Evolutionary conservation across 2,888 invertebrate species (phyloP).

Genomic region (Therioaphis trifolii): DNA sequence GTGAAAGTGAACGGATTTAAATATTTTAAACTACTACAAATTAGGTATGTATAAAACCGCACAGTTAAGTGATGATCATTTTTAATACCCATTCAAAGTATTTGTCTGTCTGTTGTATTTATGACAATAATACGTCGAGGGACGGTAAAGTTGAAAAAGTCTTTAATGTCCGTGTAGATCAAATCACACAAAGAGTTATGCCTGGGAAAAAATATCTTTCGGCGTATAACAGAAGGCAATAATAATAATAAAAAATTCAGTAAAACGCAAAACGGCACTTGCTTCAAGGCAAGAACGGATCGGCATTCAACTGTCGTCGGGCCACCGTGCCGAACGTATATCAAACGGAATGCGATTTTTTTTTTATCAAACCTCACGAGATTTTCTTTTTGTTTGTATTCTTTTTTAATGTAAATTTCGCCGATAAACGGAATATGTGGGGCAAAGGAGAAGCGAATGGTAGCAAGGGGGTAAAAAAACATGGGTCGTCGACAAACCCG

Average conservation of each 20-base stretch:
- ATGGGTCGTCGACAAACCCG: conserved; percentile 38
- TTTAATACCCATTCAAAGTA: too few species aligned
- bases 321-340: conserved; percentile 43
- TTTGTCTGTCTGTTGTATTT: background rate
- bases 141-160: background rate
- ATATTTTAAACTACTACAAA: background rate
- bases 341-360: conserved; percentile 55
- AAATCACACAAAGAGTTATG: background rate
- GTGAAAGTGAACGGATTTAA: too few species aligned
- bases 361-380: conserved; percentile 44
- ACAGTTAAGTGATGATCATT: too few species aligned
- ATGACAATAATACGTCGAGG: background rate
- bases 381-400: conserved; percentile 53
- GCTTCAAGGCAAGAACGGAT: conserved; percentile 50
- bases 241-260: conserved; percentile 24
- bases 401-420: conserved; percentile 63
- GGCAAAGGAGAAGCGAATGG: conserved; percentile 33
- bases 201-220: conserved; percentile 38
- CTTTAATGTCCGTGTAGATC: conserved; percentile 36
- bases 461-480: conserved; percentile 24
- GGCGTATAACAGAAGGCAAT: conserved; percentile 21
- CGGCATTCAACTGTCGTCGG: conserved; percentile 61
- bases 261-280: conserved; percentile 59
- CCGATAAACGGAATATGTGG: conserved; percentile 57
- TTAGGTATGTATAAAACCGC: background rate